A percentile compares a stretch with the other conserved stretches of the same genome.
Conservation (phyloP, 2,797 vertebrate genomes). For the Poliocrania exsul region DNA sequence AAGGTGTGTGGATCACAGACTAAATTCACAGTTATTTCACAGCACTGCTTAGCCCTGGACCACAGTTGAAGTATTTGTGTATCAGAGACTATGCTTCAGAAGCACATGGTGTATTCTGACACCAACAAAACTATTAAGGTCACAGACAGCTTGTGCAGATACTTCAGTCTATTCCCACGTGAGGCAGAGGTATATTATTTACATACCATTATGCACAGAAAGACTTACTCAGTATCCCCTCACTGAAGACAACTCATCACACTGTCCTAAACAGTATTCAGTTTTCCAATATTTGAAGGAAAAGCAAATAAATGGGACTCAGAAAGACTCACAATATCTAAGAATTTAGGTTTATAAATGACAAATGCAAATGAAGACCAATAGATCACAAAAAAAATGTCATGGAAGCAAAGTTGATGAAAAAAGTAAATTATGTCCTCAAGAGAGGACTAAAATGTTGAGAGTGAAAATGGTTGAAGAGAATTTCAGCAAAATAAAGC, state of each 20-base stretch:
- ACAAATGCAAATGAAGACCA: conserved; percentile 29
- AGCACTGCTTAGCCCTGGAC: neutral
- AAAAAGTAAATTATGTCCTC: neutral
- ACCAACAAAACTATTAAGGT: conserved; percentile 49
- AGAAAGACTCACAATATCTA: neutral
- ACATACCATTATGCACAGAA: conserved; percentile 58
- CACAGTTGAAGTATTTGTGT: neutral
- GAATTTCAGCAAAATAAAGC: neutral
- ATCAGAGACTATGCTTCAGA: neutral
- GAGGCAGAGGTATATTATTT: conserved; percentile 52
- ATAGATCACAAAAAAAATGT: neutral
- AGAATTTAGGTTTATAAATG: neutral
- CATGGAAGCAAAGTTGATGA: neutral
- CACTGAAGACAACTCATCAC: conserved; percentile 42
- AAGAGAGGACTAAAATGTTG: neutral
- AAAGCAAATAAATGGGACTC: conserved; percentile 35
- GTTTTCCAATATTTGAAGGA: conserved; percentile 29
- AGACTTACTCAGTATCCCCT: conserved; percentile 49
- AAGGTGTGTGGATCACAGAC: neutral
- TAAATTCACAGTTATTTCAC: neutral
- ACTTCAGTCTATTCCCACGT: conserved; percentile 30
- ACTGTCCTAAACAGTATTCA: conserved; percentile 55
- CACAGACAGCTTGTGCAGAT: conserved; percentile 43
- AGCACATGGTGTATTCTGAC: neutral
- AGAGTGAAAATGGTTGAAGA: neutral